Base-by-base conservation (phyloP, 2,797 vertebrate species). In the Oryzias sinensis region DNA sequence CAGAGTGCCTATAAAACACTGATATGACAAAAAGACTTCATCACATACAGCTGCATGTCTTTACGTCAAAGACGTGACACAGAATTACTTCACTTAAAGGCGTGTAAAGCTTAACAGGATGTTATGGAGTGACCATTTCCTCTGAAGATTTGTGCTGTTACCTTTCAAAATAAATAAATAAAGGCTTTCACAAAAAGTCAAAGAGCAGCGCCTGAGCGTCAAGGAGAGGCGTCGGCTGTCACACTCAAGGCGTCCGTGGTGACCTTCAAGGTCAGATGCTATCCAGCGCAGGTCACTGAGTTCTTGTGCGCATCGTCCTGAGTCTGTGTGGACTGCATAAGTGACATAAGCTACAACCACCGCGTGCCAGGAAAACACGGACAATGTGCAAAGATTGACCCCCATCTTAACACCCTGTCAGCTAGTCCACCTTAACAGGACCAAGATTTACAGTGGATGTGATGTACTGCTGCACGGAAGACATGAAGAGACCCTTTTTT, bases 181-280 rank as follows among this genome's bases (percentile, higher is more conserved):
- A 69, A 62, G 33, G 68, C 77, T 70, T 81, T 80, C 74, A 77
- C 55, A 76, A 76, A 82, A 77, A 64, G 61, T 80, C 76, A 81
- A 63, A 78, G 83, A 87, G 86, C 81, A 71, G 61, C 66, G 11
- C 68, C 59, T 54, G 53, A 64, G 73, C 62, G 56, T 82, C 79
- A 73, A 72, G 72, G 68, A 82, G 83, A 70, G 56, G 78, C 58
- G 53, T 75, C 51, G 56, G 72, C 75, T 88, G 86, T 87, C 84
- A 87, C 72, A 56, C 70, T 81, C 70, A 7, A 65, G 68, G 68
- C 54, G 59, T 51, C 53, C 72, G 70, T 65, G 20, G 72, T 81
- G 83, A 81, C 81, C 76, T 59, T 54, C 13, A 22, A 65, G 84
- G 84, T 78, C 64, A 79, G 51, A 71, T 74, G 48, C 60, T 76